Base-by-base conservation (phyloP, 30 jellyfish, hydroid and myxozoan species). In the Hydractinia symbiolongicarpus region DNA sequence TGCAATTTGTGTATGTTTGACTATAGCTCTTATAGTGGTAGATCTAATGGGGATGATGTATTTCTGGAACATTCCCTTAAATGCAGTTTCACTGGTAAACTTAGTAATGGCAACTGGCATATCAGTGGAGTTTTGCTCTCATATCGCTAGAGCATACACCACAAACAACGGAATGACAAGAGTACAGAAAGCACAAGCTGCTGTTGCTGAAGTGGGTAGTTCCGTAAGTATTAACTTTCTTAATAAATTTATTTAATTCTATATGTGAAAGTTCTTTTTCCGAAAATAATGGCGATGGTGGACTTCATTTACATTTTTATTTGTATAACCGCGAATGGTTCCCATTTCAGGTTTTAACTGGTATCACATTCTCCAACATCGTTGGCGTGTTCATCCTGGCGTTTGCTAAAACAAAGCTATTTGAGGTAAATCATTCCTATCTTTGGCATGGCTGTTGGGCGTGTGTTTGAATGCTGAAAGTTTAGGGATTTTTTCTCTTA, bases 71-170 rank as follows among this genome's bases (percentile, higher is more conserved):
- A 93, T 93, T 62, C 61, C 88, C 61, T 66, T 93, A 62, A 93
- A 93, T 60, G 96, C 99, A 56, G 99, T 93, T 13, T 88, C 99
- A 60, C 81, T 93, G 5, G 99, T 93, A 60, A 93, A 93, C 67
- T 94, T 93, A 53, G 84, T 93, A 72, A 93, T 93, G 99, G 90
- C 85, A 49, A 77, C 91, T 68, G 99, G 96, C 4, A 93, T 93
- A 11, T 86, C 96, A 11, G 96, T 93, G 8, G 99, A 93, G 49
- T 93, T 93, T 73, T 85, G 96, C 55, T 89, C 99, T 0, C 99
- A 93, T 73, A 77, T 93, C 50, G 96, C 96, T 10, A 54, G 95
- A 50, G 89, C 96, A 53, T 93, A 79, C 76, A 87, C 95, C 61
- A 77, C 89, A 77, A 86, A 90, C 78, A 89, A 88, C 10, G 62